Percentiles rank a stretch among this genome's conserved stretches.
phyloP scores from a whole-genome alignment of 2,797 vertebrate genomes.

The Lacerta bilineata region DNA sequence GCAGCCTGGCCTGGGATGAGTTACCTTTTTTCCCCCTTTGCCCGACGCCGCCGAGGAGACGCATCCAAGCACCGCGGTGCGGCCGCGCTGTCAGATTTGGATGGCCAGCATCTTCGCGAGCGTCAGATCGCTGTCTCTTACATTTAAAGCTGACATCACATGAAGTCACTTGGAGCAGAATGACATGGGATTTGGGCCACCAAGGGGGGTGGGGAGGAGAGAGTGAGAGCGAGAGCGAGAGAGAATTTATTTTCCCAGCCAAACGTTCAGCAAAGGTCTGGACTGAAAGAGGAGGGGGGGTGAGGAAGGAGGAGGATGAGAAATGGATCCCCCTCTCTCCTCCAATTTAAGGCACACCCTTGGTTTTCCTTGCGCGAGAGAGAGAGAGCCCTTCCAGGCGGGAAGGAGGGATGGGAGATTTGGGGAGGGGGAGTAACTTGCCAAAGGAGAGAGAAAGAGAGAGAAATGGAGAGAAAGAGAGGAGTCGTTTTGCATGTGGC shows the following conservation, averaged over 20 bases:
- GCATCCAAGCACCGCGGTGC: constrained; percentile 84
- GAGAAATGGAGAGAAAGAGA: constrained; percentile 52
- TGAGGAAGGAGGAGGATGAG: constrained; percentile 64
- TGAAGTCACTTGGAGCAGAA: constrained; percentile 85
- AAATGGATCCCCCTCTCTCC: constrained; percentile 45
- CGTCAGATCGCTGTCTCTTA: constrained; percentile 87
- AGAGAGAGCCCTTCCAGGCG: neutral
- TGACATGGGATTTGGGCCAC: constrained; percentile 87
- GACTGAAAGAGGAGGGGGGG: constrained; percentile 52
- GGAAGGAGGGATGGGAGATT: neutral
- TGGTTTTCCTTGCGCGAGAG: neutral
- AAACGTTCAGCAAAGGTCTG: constrained; percentile 50
- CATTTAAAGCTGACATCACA: constrained; percentile 91
- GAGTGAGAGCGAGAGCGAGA: neutral
- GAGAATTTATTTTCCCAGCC: constrained; percentile 65
- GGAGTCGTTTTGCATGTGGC: constrained; percentile 75
- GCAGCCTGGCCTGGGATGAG: constrained; percentile 55
- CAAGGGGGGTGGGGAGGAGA: constrained; percentile 54
- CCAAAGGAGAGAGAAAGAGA: neutral
- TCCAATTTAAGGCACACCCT: constrained; percentile 17
- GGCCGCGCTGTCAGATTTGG: constrained; percentile 90
- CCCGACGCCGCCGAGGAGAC: constrained; percentile 77
- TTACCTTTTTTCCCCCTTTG: constrained; percentile 79
- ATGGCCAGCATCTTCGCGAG: constrained; percentile 87
- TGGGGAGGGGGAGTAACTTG: neutral